Percentiles rank a stretch among this genome's conserved stretches.
Evolutionary conservation across 2,113 vertebrate species (phyloP).

Genomic region (Rhinolophus ferrumequinum): DNA sequence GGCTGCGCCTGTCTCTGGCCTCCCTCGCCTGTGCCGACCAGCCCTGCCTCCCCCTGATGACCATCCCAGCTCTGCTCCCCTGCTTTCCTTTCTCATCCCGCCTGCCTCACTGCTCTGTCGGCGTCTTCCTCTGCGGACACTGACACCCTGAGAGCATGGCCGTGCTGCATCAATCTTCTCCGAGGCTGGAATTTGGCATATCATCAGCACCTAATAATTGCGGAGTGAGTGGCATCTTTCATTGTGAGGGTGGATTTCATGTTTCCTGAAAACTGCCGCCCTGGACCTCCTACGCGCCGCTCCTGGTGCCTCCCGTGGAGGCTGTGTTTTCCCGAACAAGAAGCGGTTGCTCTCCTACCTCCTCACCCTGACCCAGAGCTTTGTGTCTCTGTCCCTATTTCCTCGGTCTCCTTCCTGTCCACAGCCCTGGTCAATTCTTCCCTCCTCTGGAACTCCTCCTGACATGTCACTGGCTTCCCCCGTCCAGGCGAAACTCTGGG

Average conservation of each 20-base stretch:
- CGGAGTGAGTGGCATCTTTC: too few species aligned
- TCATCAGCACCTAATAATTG: not conserved
- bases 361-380: fast-evolving
- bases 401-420: not conserved
- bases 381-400: not conserved
- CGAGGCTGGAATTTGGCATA: not conserved
- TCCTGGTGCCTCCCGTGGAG: too few species aligned
- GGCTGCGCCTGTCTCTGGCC: not conserved
- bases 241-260: not conserved
- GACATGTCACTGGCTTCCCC: not conserved
- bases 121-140: not conserved
- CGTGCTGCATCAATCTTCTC: not conserved
- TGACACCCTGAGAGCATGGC: not conserved
- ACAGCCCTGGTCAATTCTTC: not conserved
- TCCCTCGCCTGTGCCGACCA: not conserved
- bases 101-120: fast-evolving
- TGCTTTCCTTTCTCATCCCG: fast-evolving
- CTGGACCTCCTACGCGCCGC: fast-evolving
- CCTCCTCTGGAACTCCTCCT: fast-evolving
- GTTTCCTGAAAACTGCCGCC: not conserved
- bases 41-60: not conserved
- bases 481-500: not conserved
- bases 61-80: not conserved
- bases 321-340: not conserved
- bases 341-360: not conserved